Evolutionary conservation across 2,888 invertebrate species (phyloP).

Genomic region (Phymatocera aterrima): DNA sequence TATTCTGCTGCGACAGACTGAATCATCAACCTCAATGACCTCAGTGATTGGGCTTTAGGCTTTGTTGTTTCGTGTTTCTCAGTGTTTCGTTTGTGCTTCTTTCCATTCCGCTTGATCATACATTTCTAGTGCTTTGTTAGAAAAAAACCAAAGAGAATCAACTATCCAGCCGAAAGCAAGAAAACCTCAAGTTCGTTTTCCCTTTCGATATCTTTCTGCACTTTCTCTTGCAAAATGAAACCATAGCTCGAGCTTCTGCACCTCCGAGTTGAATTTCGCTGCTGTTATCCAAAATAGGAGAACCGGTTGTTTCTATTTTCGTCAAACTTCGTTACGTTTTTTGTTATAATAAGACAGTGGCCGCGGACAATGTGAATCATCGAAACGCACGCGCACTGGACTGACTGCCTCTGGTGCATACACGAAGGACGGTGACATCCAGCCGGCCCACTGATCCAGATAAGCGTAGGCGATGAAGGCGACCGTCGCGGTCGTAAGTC

Average conservation of each 20-base stretch:
- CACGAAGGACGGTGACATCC: conserved; percentile 40
- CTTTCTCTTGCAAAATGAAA: too few relatives aligned
- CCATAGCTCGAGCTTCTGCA: too few relatives aligned
- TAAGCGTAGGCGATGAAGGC: conserved; percentile 28
- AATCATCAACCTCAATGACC: too few relatives aligned
- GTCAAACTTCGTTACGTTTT: not conserved
- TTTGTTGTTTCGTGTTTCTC: not conserved
- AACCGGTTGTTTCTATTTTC: not conserved
- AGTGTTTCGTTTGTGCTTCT: not conserved
- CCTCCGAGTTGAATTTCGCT: not conserved
- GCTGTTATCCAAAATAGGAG: not conserved
- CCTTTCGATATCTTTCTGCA: too few relatives aligned
- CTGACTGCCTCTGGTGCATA: not conserved
- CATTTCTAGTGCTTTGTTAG: too few relatives aligned
- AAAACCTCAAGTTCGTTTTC: not conserved
- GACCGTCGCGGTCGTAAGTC: not conserved
- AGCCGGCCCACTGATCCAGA: conserved; percentile 37
- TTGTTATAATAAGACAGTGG: not conserved
- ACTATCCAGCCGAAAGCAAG: not conserved
- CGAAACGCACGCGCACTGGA: conserved; percentile 10
- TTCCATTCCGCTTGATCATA: too few relatives aligned
- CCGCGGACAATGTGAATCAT: conserved; percentile 35
- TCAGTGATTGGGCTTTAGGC: too few relatives aligned
- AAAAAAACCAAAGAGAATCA: too few relatives aligned
- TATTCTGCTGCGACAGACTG: too few relatives aligned